A percentile compares a stretch with the other conserved stretches of the same genome.
Conservation (phyloP, 2,797 vertebrate species). For the Microctenopoma lineatum region DNA sequence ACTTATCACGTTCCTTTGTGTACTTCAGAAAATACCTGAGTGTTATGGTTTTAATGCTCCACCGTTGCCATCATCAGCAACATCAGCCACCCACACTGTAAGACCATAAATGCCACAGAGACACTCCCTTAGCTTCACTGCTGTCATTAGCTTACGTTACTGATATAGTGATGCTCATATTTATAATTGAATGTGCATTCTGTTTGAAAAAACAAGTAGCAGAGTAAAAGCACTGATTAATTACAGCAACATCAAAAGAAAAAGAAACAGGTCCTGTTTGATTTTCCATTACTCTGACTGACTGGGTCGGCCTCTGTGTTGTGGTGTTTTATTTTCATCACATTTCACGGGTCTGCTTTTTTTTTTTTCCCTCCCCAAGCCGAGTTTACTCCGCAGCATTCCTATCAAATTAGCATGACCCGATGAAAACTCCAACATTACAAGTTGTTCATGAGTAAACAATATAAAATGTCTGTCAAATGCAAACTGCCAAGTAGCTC, state of each 20-base stretch:
- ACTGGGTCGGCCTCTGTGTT: not conserved
- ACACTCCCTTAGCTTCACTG: not conserved
- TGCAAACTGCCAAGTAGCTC: not conserved
- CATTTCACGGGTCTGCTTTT: not conserved
- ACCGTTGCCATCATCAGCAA: slow-evolving; percentile 13
- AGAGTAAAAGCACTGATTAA: not conserved
- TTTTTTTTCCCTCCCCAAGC: not conserved
- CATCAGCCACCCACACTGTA: slow-evolving; percentile 8
- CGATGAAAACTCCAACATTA: slow-evolving; percentile 8
- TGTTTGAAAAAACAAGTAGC: not conserved
- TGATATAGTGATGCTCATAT: not conserved
- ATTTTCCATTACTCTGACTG: not conserved
- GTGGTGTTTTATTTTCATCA: not conserved
- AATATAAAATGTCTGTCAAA: slow-evolving; percentile 4
- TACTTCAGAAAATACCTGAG: slow-evolving; percentile 10
- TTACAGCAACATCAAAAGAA: not conserved
- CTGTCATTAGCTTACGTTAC: not conserved
- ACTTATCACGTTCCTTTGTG: slow-evolving; percentile 7
- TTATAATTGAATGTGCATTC: not conserved
- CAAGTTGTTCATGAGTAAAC: not conserved
- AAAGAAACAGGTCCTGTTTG: not conserved
- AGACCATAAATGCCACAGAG: not conserved
- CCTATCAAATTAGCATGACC: not conserved
- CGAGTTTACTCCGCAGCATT: slow-evolving; percentile 3
- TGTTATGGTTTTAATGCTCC: slow-evolving; percentile 23